These are phyloP conservation scores for Nemoura dubitans DNA, from an alignment of 2,888 invertebrate species.

Conservation along the genomic window DNA sequence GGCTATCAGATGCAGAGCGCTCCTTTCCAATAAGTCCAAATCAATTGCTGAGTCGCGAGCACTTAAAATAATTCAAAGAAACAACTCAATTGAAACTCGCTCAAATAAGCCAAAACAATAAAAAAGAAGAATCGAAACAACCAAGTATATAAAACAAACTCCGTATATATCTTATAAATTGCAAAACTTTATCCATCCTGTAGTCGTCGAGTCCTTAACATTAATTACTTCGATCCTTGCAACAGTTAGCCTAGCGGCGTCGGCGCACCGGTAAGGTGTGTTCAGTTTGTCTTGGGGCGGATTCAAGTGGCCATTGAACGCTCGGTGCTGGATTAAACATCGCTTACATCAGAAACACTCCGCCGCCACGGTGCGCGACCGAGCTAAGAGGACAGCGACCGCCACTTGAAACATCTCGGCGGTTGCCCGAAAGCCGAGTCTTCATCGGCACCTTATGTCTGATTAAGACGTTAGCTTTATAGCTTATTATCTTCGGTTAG, in stretches of 20 bases:
- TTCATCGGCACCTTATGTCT: neutral
- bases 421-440: neutral
- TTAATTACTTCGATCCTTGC: neutral
- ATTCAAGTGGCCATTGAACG: conserved; percentile 1
- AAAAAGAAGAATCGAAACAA: neutral
- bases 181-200: neutral
- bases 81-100: neutral
- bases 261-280: neutral
- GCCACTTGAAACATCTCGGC: neutral
- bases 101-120: neutral
- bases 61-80: neutral
- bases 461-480: neutral
- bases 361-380: neutral
- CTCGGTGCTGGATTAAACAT: neutral
- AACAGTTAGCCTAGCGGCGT: neutral
- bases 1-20: no score
- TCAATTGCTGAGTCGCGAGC: neutral
- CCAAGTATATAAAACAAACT: neutral
- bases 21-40: neutral
- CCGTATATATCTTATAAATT: neutral
- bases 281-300: neutral
- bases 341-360: neutral
- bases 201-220: neutral
- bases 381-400: neutral
- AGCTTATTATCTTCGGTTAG: neutral